Evolutionary conservation across 2,888 invertebrate genomes (phyloP).

Genomic region (Scaptomyza reducta): DNA sequence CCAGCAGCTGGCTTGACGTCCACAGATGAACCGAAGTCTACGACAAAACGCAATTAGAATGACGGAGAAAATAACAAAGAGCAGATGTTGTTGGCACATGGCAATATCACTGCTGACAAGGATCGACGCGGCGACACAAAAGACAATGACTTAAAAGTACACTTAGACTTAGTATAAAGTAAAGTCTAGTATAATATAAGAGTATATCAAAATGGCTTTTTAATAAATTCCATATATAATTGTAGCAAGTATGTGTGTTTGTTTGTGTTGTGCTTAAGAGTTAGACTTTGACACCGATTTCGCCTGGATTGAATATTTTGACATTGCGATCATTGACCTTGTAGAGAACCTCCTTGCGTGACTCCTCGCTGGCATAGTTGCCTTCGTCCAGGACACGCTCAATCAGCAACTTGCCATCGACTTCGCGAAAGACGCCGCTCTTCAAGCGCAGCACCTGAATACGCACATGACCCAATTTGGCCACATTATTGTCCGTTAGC

Average conservation of each 20-base stretch:
- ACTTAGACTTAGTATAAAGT: constrained; percentile 2
- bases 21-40: constrained; percentile 43
- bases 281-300: constrained; percentile 83
- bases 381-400: constrained; percentile 69
- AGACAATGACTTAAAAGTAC: too few relatives aligned
- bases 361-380: constrained; percentile 69
- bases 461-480: constrained; percentile 87
- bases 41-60: constrained; percentile 43
- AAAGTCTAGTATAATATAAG: constrained; percentile 9
- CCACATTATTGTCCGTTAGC: constrained; percentile 86
- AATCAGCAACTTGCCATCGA: constrained; percentile 88
- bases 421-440: constrained; percentile 90
- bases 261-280: background rate
- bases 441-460: constrained; percentile 88
- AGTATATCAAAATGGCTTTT: constrained; percentile 64
- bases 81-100: constrained; percentile 47
- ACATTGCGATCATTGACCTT: constrained; percentile 91
- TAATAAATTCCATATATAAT: constrained; percentile 64
- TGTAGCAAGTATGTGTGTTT: constrained; percentile 3
- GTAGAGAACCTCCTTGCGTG: constrained; percentile 85
- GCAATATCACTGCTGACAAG: constrained; percentile 5
- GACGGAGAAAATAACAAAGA: constrained; percentile 34
- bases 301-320: constrained; percentile 90
- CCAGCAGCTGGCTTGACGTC: constrained; percentile 55
- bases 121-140: background rate